Percentiles rank a stretch among this genome's conserved stretches.
phyloP scores from a whole-genome alignment of 1,140 invertebrate species.

The Drosophila insularis region DNA sequence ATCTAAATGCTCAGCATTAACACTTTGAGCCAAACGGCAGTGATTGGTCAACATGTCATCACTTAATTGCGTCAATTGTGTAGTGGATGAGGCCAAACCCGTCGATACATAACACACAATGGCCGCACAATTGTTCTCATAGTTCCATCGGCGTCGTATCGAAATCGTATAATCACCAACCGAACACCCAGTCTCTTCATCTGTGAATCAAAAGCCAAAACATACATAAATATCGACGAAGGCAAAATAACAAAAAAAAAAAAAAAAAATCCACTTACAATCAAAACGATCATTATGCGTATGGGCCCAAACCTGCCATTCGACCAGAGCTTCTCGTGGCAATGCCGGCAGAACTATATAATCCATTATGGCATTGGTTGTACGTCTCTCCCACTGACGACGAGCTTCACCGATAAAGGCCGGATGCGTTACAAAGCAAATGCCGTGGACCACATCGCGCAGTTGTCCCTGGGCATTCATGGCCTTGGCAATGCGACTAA shows the following conservation, averaged over 20 bases:
- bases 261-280: slow-evolving; percentile 84
- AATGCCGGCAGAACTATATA: slow-evolving; percentile 92
- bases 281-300: slow-evolving; percentile 92
- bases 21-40: slow-evolving; percentile 82
- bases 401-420: slow-evolving; percentile 88
- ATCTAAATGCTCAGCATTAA: slow-evolving; percentile 85
- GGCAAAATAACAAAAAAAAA: too few relatives aligned
- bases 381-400: slow-evolving; percentile 90
- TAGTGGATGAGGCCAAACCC: slow-evolving; percentile 86
- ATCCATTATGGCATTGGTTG: slow-evolving; percentile 93
- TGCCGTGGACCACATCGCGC: slow-evolving; percentile 91
- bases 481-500: slow-evolving; percentile 90
- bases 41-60: slow-evolving; percentile 85
- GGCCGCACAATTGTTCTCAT: slow-evolving; percentile 92
- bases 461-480: slow-evolving; percentile 89
- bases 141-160: slow-evolving; percentile 92
- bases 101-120: slow-evolving; percentile 91
- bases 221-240: too few relatives aligned
- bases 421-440: slow-evolving; percentile 90
- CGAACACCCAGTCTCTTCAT: slow-evolving; percentile 93
- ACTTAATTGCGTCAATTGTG: slow-evolving; percentile 85
- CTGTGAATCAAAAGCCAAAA: slow-evolving; percentile 81
- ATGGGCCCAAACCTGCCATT: slow-evolving; percentile 96
- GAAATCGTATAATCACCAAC: slow-evolving; percentile 91
- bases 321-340: slow-evolving; percentile 91